Percentiles rank a stretch among this genome's conserved stretches.
These are phyloP conservation scores for Hermaeophaga mercurialis DNA, from an alignment of 2,888 invertebrate genomes.

Conservation along the genomic window DNA sequence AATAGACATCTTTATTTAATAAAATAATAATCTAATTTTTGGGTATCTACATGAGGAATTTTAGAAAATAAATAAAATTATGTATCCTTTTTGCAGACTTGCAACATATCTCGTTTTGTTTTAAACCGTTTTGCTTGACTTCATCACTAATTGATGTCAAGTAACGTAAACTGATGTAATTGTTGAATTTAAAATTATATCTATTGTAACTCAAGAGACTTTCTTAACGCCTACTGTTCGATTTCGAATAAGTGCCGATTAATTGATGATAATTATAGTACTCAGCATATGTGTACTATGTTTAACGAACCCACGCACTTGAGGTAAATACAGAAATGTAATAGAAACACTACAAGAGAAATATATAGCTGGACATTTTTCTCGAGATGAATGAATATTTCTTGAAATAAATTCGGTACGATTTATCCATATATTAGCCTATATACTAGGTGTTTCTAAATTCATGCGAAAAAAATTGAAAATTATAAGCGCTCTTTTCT, in stretches of 20 bases:
- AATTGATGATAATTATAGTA: constrained; percentile 1
- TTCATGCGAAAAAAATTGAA: too few relatives aligned
- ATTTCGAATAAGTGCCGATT: not conserved
- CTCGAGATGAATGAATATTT: too few relatives aligned
- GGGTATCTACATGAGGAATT: too few relatives aligned
- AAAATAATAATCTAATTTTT: too few relatives aligned
- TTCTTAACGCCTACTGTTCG: not conserved
- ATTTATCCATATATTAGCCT: too few relatives aligned
- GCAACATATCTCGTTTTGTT: too few relatives aligned
- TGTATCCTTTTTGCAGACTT: too few relatives aligned
- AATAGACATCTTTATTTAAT: too few relatives aligned
- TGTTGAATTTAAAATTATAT: not conserved
- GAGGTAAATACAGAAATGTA: not conserved
- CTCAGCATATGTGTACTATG: not conserved
- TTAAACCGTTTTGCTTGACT: not conserved
- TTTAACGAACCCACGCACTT: not conserved
- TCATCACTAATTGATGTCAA: not conserved
- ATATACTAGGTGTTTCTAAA: too few relatives aligned
- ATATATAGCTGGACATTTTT: not conserved
- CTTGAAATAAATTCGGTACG: too few relatives aligned
- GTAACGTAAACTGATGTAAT: not conserved
- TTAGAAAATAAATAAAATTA: too few relatives aligned
- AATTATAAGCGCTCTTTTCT: too few relatives aligned
- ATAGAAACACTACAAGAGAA: not conserved
- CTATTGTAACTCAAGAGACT: not conserved